Evolutionary conservation across 2,797 vertebrate genomes (phyloP).

Genomic region (Chelon auratus): DNA sequence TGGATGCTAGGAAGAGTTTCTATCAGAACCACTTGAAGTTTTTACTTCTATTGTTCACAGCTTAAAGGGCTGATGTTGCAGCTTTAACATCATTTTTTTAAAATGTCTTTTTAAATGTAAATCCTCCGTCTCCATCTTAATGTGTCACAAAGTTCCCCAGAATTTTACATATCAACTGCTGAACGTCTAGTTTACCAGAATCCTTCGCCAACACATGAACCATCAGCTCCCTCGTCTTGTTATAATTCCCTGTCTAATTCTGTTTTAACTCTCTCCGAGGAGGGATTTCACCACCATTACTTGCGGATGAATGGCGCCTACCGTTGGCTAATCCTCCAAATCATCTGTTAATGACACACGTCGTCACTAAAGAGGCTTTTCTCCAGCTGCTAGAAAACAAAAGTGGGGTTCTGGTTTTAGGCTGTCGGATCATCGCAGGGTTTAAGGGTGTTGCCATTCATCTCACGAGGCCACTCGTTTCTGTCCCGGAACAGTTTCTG

Average conservation of each 20-base stretch:
- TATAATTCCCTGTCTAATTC: constrained; percentile 9
- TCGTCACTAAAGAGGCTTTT: constrained; percentile 38
- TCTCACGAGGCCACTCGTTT: constrained; percentile 30
- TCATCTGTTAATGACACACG: constrained; percentile 32
- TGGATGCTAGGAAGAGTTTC: neutral
- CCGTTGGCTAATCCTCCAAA: constrained; percentile 53
- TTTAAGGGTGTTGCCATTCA: constrained; percentile 28
- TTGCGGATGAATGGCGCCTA: constrained; percentile 17
- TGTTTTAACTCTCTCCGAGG: neutral
- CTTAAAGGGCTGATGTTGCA: constrained; percentile 12
- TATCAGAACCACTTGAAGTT: constrained; percentile 2
- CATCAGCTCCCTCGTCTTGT: neutral
- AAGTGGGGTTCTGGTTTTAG: constrained; percentile 17
- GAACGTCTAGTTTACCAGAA: neutral
- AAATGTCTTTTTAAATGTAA: neutral
- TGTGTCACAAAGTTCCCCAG: neutral
- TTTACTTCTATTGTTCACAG: constrained; percentile 36
- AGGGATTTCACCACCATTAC: constrained; percentile 25
- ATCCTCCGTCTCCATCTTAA: neutral
- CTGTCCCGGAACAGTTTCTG: constrained; percentile 28
- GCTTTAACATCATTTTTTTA: constrained; percentile 15
- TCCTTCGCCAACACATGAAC: no score
- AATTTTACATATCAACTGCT: neutral
- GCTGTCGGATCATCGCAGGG: constrained; percentile 6
- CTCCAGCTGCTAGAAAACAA: constrained; percentile 22